These are phyloP conservation scores for Tetramorium alpestre DNA, from an alignment of 1,140 invertebrate species.

Conservation along the genomic window DNA sequence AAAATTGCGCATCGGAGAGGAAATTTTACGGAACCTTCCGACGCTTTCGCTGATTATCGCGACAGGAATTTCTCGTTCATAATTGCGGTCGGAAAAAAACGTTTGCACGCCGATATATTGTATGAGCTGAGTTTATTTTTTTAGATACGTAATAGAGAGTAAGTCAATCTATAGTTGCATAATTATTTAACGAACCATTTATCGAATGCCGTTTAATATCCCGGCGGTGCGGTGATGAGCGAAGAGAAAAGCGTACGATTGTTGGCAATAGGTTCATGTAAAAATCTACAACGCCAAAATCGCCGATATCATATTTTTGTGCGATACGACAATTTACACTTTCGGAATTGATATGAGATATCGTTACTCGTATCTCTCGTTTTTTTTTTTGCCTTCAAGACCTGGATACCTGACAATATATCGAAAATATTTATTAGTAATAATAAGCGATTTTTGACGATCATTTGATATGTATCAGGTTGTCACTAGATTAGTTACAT, in stretches of 20 bases:
- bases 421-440: conserved; percentile 26
- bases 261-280: not conserved
- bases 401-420: not conserved
- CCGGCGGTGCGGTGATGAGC: not conserved
- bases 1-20: not conserved
- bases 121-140: conserved; percentile 7
- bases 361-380: not conserved
- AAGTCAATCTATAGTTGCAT: not conserved
- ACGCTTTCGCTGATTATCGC: not conserved
- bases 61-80: not conserved
- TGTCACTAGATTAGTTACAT: too few relatives aligned
- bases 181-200: conserved; percentile 31
- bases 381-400: conserved; percentile 11
- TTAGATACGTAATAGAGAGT: not conserved
- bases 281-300: not conserved
- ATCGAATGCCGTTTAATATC: not conserved
- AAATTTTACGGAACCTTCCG: not conserved
- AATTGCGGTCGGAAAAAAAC: not conserved
- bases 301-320: not conserved
- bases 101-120: not conserved
- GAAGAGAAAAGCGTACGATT: not conserved
- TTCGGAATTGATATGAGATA: not conserved
- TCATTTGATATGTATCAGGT: too few relatives aligned
- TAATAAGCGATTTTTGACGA: not conserved
- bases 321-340: conserved; percentile 3